These are phyloP conservation scores for Cynopterus sphinx DNA, from an alignment of 2,797 vertebrate genomes.

Conservation along the genomic window DNA sequence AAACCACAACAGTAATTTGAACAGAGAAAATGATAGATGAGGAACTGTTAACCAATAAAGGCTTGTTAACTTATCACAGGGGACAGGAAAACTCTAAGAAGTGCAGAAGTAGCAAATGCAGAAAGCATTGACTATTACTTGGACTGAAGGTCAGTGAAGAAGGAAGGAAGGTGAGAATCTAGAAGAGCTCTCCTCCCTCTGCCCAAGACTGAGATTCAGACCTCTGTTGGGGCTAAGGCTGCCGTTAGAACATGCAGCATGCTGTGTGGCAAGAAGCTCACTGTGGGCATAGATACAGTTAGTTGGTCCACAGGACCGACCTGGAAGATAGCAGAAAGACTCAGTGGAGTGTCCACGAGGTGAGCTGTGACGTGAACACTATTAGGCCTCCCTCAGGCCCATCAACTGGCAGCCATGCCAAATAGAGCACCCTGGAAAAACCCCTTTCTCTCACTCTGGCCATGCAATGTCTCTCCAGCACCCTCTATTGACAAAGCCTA, in stretches of 20 bases:
- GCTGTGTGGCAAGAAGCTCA: neutral
- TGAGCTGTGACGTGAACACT: neutral
- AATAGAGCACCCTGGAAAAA: neutral
- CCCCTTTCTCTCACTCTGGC: neutral
- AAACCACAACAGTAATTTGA: neutral
- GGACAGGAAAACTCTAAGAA: neutral
- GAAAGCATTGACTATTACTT: neutral
- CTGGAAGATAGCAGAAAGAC: neutral
- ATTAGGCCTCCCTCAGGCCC: neutral
- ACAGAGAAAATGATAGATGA: neutral
- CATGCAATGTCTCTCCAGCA: neutral
- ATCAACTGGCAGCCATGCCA: neutral
- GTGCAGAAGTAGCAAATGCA: neutral
- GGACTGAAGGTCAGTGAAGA: neutral
- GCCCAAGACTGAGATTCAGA: neutral
- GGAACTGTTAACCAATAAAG: neutral
- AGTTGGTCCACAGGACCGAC: neutral
- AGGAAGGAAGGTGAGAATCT: neutral
- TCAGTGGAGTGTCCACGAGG: neutral
- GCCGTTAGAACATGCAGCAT: neutral
- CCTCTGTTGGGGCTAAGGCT: neutral
- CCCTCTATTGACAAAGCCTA: neutral
- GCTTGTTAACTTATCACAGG: neutral
- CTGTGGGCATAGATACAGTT: neutral
- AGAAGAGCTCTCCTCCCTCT: neutral